Percentiles rank a stretch among this genome's conserved stretches.
These are phyloP conservation scores for Mormyrops attenuatus DNA, from an alignment of 2,797 vertebrate genomes.

Conservation along the genomic window DNA sequence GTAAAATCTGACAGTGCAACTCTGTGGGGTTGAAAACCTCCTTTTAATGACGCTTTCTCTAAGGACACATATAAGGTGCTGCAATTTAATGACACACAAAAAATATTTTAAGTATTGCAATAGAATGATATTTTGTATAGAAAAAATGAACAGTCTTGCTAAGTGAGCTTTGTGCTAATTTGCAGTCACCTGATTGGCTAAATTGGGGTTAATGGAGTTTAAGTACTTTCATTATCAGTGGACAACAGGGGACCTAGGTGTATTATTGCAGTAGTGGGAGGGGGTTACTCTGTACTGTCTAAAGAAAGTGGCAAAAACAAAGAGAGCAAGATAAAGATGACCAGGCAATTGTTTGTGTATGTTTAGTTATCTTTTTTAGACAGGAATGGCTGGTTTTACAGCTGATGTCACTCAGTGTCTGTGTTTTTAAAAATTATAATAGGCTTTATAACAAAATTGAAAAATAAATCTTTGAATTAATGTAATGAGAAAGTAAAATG, in stretches of 20 bases:
- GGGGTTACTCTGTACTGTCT: background rate
- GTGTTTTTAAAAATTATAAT: background rate
- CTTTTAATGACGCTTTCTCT: background rate
- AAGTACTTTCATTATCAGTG: background rate
- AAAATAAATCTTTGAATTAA: background rate
- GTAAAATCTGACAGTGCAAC: constrained; percentile 31
- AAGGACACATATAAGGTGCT: background rate
- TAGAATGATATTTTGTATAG: background rate
- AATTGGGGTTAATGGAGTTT: background rate
- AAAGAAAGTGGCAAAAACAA: background rate
- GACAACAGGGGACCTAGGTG: background rate
- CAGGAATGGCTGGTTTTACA: constrained; percentile 9
- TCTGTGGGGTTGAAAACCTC: background rate
- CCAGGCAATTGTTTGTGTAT: background rate
- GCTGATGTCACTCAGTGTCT: background rate
- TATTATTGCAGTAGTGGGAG: background rate
- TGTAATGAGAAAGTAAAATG: background rate
- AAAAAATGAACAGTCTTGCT: background rate
- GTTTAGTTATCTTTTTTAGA: background rate
- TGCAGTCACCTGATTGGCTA: constrained; percentile 3
- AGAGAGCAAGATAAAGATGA: background rate
- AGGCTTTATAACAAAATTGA: background rate
- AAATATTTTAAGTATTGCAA: background rate
- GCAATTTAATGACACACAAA: background rate
- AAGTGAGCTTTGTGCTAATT: background rate